Evolutionary conservation across 1,140 invertebrate genomes (phyloP), one percentile per base, ranked within the genome.

Genomic region (Holotrichia oblita): DNA sequence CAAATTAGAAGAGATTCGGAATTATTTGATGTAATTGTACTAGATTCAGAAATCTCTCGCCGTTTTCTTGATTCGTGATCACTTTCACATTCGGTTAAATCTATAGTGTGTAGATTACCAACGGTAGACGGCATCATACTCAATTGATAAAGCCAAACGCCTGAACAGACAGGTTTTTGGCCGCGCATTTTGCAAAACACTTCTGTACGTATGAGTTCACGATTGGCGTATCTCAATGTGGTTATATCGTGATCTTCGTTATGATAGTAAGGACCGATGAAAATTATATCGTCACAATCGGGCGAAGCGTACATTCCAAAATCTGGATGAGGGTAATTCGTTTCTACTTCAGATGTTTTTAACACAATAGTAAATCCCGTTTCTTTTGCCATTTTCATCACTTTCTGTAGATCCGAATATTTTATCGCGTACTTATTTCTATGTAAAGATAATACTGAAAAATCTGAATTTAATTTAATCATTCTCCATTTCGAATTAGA

Each of bases 251-350:
- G 80, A 40, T 79, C 41, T 75, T 81, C 80, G 74, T 59, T 73
- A 17, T 72, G 40, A 44, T 34, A 12, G 48, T 81, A 81, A 0
- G 80, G 80, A 9, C 80, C 80, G 20, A 81, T 81, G 44, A 81
- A 81, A 17, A 81, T 76, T 2, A 44, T 20, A 76, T 80, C 77
- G 0, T 61, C 41, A 40, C 24, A 76, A 27, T 27, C 79, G 6
- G 80, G 79, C 9, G 76, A 55, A 9, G 79, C 55, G 42, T 81
- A 81, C 10, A 81, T 80, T 7, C 78, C 80, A 61, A 81, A 81
- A 48, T 48, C 20, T 24, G 77, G 79, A 24, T 79, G 77, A 17
- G 40, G 20, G 24, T 80, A 78, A 73, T 74, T 77, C 22, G 8
- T 59, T 34, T 73, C 59, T 6, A 76, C 48, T 42, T 77, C 73